Evolutionary conservation across 2,888 invertebrate genomes (phyloP).

Genomic region (Volucella inanis): DNA sequence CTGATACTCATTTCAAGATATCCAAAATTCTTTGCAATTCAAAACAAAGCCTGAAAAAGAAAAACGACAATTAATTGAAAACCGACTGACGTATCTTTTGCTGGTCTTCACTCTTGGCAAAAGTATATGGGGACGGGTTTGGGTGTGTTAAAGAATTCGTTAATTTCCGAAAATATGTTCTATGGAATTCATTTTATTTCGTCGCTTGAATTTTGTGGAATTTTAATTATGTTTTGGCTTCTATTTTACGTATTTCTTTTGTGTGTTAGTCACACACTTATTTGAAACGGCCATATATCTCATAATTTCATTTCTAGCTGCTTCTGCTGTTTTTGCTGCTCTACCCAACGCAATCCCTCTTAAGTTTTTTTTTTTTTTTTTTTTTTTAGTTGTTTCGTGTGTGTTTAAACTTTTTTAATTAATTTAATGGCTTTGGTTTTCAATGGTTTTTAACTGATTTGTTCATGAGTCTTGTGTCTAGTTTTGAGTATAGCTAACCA

Average conservation of each 20-base stretch:
- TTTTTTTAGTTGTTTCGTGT: constrained; percentile 39
- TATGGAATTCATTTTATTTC: constrained; percentile 73
- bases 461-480: constrained; percentile 38
- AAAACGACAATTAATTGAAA: no score
- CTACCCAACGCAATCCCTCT: neutral
- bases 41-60: constrained; percentile 1
- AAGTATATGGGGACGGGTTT: neutral
- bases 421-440: constrained; percentile 73
- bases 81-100: constrained; percentile 20
- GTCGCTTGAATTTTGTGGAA: constrained; percentile 76
- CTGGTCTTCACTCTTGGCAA: neutral
- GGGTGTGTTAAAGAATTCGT: constrained; percentile 70
- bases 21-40: constrained; percentile 60
- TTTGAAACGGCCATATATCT: constrained; percentile 63
- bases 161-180: constrained; percentile 75
- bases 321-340: neutral
- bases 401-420: constrained; percentile 71
- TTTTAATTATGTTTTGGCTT: constrained; percentile 76
- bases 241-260: constrained; percentile 62
- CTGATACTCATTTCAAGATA: constrained; percentile 31
- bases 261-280: constrained; percentile 49
- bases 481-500: constrained; percentile 10
- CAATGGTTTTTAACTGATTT: constrained; percentile 63
- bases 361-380: constrained; percentile 36
- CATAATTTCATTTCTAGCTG: constrained; percentile 55